Base-by-base conservation (phyloP, 2,113 vertebrate genomes). In the Myiozetetes cayanensis region DNA sequence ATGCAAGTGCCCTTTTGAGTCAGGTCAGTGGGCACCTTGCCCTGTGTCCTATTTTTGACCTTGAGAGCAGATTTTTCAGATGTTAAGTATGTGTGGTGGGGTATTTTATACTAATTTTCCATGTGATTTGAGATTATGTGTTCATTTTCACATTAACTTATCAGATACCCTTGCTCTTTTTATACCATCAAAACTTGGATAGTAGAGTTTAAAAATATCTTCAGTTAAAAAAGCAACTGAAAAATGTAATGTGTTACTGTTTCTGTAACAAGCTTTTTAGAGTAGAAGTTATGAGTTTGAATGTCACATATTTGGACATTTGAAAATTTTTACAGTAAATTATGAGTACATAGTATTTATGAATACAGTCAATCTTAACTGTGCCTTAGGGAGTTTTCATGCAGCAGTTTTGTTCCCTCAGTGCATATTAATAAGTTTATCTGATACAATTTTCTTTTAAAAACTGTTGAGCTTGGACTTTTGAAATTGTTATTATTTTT, bases 1-100 rank as follows among this genome's bases (percentile, higher is more conserved):
- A 8, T 15, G 0, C n/a, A 43, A 87, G 71, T 33, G 31, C 39
- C 25, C 49, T 47, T 14, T 65, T 56, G 37, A 63, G 30, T 37
- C 20, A 67, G 74, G 46, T 35, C 43, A 85, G 37, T 0, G 0
- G 37, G 39, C 44, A 39, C 16, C 39, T 85, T 0, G 0, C 35
- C 7, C 5, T 30, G 25, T 67, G 85, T 85, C 62, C 41, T 27
- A 16, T 56, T 33, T 80, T 17, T 87, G 58, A 79, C 33, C 37
- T 25, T 0, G 2, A 20, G 43, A 61, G 30, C 46, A 37, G 68
- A 41, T 76, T 91, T 43, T 74, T 73, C 18, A 50, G 14, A 62
- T 76, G 2, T 49, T 6, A 72, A 33, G 31, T 20, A 66, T 65
- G 85, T 63, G 5, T 44, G 27, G 5, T 63, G 0, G n/a, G 4